A percentile compares a stretch with the other conserved stretches of the same genome.
phyloP scores from a whole-genome alignment of 2,113 vertebrate species.

The Plestiodon gilberti region DNA sequence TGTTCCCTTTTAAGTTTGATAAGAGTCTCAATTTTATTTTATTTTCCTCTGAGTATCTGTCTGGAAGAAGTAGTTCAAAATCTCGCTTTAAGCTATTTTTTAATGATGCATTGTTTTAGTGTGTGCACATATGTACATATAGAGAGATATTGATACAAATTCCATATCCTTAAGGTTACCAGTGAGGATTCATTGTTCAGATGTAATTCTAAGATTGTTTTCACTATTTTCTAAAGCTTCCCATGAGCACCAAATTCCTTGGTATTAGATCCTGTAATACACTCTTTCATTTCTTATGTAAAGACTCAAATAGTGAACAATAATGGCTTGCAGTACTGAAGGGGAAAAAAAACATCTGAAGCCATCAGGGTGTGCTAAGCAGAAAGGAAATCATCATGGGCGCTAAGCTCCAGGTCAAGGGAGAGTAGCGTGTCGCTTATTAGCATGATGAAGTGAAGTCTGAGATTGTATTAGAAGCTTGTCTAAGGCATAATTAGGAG shows the following conservation, averaged over 20 bases:
- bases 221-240: slow-evolving; percentile 36
- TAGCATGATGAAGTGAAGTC: slow-evolving; percentile 57
- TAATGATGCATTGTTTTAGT: background rate
- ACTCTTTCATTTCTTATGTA: slow-evolving; percentile 45
- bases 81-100: background rate
- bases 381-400: slow-evolving; percentile 41
- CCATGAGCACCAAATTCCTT: slow-evolving; percentile 29
- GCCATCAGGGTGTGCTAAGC: slow-evolving; percentile 29
- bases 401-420: slow-evolving; percentile 51
- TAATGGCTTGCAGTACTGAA: slow-evolving; percentile 23
- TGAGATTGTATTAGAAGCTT: slow-evolving; percentile 59
- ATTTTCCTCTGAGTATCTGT: background rate
- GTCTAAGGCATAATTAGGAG: slow-evolving; percentile 54
- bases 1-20: background rate
- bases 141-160: background rate
- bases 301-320: slow-evolving; percentile 43
- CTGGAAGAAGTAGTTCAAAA: background rate
- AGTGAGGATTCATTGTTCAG: slow-evolving; percentile 24
- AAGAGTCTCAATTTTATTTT: background rate
- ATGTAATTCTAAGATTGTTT: slow-evolving; percentile 42
- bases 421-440: slow-evolving; percentile 48
- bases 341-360: slow-evolving; percentile 43
- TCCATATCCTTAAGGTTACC: background rate
- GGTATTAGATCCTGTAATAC: slow-evolving; percentile 40
- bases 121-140: too few relatives aligned